A percentile compares a stretch with the other conserved stretches of the same genome.
These are phyloP conservation scores for Caerostris extrusa DNA, from an alignment of 1,140 invertebrate species.

Conservation along the genomic window DNA sequence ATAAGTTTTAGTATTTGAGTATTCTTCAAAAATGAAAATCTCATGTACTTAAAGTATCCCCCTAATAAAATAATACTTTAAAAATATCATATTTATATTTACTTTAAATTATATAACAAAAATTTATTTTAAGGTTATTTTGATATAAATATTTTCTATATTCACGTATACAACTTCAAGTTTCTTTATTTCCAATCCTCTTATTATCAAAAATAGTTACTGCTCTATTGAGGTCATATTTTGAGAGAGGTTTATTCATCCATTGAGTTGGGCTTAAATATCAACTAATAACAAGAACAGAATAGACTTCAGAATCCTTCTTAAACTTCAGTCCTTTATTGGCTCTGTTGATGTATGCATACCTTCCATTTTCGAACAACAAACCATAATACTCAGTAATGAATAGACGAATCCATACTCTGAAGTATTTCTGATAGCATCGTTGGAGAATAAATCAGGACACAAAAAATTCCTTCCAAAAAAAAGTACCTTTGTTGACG, in stretches of 20 bases:
- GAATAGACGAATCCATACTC: neutral
- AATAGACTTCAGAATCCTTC: neutral
- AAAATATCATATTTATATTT: too few relatives aligned
- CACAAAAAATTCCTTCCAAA: neutral
- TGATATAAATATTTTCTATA: too few relatives aligned
- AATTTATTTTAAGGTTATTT: too few relatives aligned
- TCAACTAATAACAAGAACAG: neutral
- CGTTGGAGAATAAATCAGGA: neutral
- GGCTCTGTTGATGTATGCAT: neutral
- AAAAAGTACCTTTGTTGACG: neutral
- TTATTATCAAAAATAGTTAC: too few relatives aligned
- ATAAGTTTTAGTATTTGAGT: too few relatives aligned
- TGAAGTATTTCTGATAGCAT: neutral
- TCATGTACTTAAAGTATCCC: too few relatives aligned
- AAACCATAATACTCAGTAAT: neutral
- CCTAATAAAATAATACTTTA: too few relatives aligned
- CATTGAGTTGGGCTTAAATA: neutral
- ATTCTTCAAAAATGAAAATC: too few relatives aligned
- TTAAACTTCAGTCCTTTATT: neutral
- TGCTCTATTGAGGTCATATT: too few relatives aligned
- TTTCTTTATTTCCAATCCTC: too few relatives aligned
- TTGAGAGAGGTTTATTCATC: neutral
- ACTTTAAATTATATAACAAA: too few relatives aligned
- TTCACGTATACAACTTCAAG: too few relatives aligned
- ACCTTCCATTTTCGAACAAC: neutral